Evolutionary conservation across 2,113 vertebrate genomes (phyloP).

Genomic region (Otolemur garnettii): DNA sequence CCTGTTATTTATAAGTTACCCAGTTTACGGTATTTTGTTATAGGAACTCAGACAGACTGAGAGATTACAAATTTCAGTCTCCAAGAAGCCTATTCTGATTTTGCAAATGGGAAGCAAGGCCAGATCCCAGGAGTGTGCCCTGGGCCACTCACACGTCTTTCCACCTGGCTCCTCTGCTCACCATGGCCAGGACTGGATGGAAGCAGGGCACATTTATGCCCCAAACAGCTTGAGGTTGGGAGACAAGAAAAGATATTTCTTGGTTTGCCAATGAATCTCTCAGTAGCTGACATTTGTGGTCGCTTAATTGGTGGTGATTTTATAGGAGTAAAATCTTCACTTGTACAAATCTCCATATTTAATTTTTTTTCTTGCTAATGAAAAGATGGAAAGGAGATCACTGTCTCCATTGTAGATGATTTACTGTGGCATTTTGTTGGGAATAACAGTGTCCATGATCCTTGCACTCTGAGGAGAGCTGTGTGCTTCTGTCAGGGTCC

Average conservation of each 20-base stretch:
- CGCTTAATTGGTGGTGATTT: no score
- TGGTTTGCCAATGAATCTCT: no score
- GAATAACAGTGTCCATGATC: neutral
- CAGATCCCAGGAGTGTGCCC: no score
- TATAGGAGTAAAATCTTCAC: no score
- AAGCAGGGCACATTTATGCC: fast-evolving
- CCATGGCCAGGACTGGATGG: neutral
- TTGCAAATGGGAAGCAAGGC: neutral
- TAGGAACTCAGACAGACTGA: no score
- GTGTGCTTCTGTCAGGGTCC: no score
- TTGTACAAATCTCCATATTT: neutral
- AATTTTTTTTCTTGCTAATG: neutral
- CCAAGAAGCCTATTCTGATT: neutral
- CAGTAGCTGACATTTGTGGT: neutral
- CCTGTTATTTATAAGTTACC: neutral
- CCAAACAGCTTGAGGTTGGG: fast-evolving
- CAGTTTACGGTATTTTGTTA: neutral
- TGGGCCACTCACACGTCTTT: neutral
- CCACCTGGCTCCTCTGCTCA: fast-evolving
- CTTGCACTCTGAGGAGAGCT: no score
- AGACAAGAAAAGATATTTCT: neutral
- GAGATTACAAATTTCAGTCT: neutral
- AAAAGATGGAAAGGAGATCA: no score
- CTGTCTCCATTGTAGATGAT: neutral
- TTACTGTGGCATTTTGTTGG: neutral